Percentiles rank a stretch among this genome's conserved stretches.
Conservation (phyloP, 2,888 invertebrate species). For the Chaetogeoica ovagalla region DNA sequence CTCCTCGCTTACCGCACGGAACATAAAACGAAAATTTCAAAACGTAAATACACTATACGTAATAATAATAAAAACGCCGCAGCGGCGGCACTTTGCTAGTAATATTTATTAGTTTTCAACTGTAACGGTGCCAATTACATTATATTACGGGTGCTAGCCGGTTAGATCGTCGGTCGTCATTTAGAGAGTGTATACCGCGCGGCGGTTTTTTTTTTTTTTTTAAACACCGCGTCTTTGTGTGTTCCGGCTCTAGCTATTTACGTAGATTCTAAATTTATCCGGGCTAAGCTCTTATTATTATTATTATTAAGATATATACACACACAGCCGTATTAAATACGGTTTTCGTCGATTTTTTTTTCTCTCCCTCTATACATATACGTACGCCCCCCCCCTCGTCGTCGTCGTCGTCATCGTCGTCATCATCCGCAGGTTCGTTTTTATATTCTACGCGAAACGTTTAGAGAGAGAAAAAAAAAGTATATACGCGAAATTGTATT, state of each 20-base stretch:
- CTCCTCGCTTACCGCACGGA: no score
- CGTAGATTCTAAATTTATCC: slow-evolving; percentile 48
- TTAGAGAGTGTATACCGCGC: slow-evolving; percentile 22
- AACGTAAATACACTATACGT: not conserved
- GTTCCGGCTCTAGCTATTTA: slow-evolving; percentile 40
- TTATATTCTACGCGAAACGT: not conserved
- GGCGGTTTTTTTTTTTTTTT: no score
- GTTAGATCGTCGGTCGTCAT: not conserved
- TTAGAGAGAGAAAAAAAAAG: no score
- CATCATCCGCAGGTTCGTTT: not conserved
- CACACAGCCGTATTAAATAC: not conserved
- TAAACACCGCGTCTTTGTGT: slow-evolving; percentile 42
- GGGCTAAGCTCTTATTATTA: slow-evolving; percentile 1
- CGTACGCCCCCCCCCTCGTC: no score
- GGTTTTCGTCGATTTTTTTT: not conserved
- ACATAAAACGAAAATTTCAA: no score
- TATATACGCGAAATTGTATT: no score
- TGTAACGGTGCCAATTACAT: slow-evolving; percentile 37
- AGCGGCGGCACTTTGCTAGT: not conserved
- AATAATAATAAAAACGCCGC: slow-evolving; percentile 2
- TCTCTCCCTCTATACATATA: not conserved
- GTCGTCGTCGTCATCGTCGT: no score
- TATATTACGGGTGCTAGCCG: slow-evolving; percentile 15
- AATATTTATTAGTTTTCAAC: slow-evolving; percentile 32
- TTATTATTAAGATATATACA: slow-evolving; percentile 20